Percentiles rank a stretch among this genome's conserved stretches.
These are phyloP conservation scores for Panurus biarmicus DNA, from an alignment of 2,113 vertebrate genomes.

Conservation along the genomic window DNA sequence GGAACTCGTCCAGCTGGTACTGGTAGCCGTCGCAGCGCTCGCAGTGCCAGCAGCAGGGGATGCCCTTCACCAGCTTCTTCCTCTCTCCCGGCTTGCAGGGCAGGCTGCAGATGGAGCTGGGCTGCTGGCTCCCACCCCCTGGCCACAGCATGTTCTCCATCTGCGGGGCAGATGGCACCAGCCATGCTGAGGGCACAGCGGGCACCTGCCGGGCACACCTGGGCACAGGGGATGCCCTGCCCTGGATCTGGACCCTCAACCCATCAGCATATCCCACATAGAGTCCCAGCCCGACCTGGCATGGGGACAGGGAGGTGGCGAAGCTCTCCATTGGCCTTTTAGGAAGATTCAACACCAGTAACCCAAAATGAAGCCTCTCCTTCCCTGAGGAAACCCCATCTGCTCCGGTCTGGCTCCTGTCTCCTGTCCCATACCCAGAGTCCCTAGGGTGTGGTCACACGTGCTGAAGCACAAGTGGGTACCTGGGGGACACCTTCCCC, in stretches of 20 bases:
- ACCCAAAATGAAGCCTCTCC: neutral
- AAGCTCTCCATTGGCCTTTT: neutral
- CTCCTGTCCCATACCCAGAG: neutral
- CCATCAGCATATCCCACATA: neutral
- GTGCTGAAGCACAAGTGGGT: neutral
- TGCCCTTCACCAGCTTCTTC: constrained; percentile 93
- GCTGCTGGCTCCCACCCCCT: constrained; percentile 73
- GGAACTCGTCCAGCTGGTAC: constrained; percentile 89
- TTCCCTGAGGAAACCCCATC: neutral
- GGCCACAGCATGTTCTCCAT: constrained; percentile 88
- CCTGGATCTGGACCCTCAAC: rapidly evolving
- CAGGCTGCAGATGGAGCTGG: constrained; percentile 90
- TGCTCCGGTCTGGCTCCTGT: neutral
- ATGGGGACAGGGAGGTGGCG: no score
- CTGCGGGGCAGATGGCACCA: constrained; percentile 55
- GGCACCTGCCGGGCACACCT: neutral
- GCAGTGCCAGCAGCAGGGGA: constrained; percentile 95
- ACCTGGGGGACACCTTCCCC: neutral
- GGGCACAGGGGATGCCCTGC: rapidly evolving
- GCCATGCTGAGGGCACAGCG: neutral
- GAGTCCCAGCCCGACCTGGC: neutral
- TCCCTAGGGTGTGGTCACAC: rapidly evolving
- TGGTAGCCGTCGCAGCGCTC: constrained; percentile 94
- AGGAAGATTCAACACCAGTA: neutral
- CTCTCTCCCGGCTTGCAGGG: constrained; percentile 88